phyloP scores from a whole-genome alignment of 2,113 vertebrate species.

The Rissa tridactyla region DNA sequence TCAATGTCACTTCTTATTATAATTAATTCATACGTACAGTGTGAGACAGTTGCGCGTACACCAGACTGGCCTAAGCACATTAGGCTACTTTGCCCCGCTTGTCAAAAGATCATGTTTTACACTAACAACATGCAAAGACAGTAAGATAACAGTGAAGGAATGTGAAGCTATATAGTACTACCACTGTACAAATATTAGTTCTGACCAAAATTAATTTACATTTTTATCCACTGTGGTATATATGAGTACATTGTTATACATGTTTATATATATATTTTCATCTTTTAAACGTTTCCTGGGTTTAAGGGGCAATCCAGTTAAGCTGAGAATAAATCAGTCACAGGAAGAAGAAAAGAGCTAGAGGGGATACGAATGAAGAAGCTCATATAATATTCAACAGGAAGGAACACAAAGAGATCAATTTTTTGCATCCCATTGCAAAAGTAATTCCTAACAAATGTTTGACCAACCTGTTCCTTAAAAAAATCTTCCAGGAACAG shows the following conservation, averaged over 20 bases:
- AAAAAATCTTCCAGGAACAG: background rate
- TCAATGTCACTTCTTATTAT: background rate
- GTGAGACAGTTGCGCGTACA: background rate
- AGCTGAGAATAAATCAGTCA: background rate
- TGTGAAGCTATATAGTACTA: background rate
- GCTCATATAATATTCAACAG: background rate
- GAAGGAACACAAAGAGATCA: background rate
- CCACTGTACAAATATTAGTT: background rate
- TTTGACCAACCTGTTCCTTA: background rate
- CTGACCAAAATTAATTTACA: background rate
- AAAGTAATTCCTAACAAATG: background rate
- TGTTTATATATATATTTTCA: background rate
- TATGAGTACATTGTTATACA: background rate
- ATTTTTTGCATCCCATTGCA: background rate
- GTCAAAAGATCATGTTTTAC: background rate
- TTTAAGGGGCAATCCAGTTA: background rate
- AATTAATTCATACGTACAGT: background rate
- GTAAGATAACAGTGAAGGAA: background rate
- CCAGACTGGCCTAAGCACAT: background rate
- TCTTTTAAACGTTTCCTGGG: background rate
- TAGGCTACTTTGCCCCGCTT: background rate
- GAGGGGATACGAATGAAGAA: background rate
- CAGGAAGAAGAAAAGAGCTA: background rate
- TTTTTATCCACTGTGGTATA: background rate
- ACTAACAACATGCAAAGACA: background rate